These are phyloP conservation scores for Morphnarchus princeps DNA, from an alignment of 2,113 vertebrate species.

Conservation along the genomic window DNA sequence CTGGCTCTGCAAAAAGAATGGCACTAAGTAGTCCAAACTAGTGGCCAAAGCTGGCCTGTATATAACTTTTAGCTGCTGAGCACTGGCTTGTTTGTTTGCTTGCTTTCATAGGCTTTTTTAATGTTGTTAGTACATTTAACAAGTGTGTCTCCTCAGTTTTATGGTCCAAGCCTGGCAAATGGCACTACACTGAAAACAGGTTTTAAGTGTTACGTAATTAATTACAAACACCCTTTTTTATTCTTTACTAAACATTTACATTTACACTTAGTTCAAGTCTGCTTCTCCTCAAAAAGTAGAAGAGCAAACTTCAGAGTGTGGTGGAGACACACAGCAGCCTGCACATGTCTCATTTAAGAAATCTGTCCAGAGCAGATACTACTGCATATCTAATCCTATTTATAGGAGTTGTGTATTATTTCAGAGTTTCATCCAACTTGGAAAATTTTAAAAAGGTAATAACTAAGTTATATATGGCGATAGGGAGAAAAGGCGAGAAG, in stretches of 20 bases:
- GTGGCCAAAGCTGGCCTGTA: accelerated
- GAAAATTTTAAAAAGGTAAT: background rate
- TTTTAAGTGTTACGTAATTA: background rate
- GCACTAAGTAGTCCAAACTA: background rate
- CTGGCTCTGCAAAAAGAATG: background rate
- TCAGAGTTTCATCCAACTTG: background rate
- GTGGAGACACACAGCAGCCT: background rate
- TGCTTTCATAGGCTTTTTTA: background rate
- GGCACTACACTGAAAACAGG: background rate
- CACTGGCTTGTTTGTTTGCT: background rate
- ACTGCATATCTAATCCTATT: background rate
- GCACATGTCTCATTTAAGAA: background rate
- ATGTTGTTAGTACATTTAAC: background rate
- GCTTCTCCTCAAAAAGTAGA: background rate
- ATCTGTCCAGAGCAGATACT: background rate
- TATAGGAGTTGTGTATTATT: background rate
- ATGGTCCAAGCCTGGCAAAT: background rate
- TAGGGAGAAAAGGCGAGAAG: background rate
- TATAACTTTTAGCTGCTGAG: background rate
- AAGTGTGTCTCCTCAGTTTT: background rate
- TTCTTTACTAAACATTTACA: background rate
- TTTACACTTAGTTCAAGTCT: background rate
- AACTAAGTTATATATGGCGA: background rate
- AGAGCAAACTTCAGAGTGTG: background rate
- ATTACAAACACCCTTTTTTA: background rate